Evolutionary conservation across 2,113 vertebrate genomes (phyloP).

Genomic region (Haemorhous mexicanus): DNA sequence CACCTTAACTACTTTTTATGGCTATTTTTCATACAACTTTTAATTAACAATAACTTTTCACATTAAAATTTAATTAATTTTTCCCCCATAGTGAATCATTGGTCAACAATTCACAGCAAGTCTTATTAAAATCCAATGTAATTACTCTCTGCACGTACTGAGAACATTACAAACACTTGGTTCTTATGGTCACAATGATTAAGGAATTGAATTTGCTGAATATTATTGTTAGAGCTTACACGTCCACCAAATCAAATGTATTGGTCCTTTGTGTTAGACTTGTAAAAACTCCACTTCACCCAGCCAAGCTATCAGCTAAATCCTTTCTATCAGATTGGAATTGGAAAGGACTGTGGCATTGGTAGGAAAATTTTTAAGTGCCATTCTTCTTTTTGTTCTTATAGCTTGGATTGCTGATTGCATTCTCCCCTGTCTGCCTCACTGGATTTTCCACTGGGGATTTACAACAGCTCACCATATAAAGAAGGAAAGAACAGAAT

Average conservation of each 20-base stretch:
- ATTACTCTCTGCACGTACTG: slow-evolving; percentile 34
- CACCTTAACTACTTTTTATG: background rate
- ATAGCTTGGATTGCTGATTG: slow-evolving; percentile 30
- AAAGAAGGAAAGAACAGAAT: slow-evolving; percentile 57
- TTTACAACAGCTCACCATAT: slow-evolving; percentile 25
- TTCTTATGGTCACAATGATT: slow-evolving; percentile 53
- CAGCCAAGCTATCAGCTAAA: slow-evolving; percentile 46
- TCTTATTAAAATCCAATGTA: slow-evolving; percentile 53
- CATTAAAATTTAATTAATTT: slow-evolving; percentile 60
- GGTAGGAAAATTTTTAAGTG: slow-evolving; percentile 42
- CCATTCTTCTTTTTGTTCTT: slow-evolving; percentile 56
- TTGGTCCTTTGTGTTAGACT: slow-evolving; percentile 19
- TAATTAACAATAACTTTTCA: slow-evolving; percentile 54
- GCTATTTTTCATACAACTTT: slow-evolving; percentile 42
- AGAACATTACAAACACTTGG: slow-evolving; percentile 49
- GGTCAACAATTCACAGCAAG: slow-evolving; percentile 60
- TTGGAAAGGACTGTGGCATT: slow-evolving; percentile 52
- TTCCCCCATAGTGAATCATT: slow-evolving; percentile 19
- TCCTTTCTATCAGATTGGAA: slow-evolving; percentile 55
- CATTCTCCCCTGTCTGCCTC: slow-evolving; percentile 32
- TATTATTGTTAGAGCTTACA: slow-evolving; percentile 37
- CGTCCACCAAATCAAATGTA: slow-evolving; percentile 21
- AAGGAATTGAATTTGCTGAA: slow-evolving; percentile 56
- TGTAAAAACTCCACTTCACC: slow-evolving; percentile 17
- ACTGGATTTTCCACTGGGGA: slow-evolving; percentile 39